Conservation (phyloP, 2,113 vertebrate species). For the Anthoscopus minutus region DNA sequence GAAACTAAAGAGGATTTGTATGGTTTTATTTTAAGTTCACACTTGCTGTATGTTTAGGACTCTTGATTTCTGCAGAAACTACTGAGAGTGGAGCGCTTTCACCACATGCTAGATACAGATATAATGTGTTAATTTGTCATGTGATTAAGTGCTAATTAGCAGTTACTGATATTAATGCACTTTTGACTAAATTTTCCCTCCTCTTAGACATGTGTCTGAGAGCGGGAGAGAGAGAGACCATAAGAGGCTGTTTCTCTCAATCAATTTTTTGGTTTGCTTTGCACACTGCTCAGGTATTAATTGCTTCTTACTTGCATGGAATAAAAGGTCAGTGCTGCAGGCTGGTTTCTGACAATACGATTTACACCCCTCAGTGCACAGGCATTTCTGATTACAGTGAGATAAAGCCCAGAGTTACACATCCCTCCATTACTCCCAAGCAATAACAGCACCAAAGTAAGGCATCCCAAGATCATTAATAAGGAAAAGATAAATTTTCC, state of each 20-base stretch:
- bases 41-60: neutral
- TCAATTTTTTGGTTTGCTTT: neutral
- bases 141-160: neutral
- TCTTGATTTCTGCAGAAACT: neutral
- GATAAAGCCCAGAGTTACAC: neutral
- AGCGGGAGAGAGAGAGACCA: neutral
- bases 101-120: neutral
- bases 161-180: neutral
- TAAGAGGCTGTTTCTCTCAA: neutral
- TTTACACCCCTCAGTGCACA: neutral
- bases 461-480: neutral
- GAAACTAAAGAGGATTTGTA: neutral
- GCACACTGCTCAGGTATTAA: neutral
- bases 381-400: neutral
- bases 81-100: neutral
- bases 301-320: neutral
- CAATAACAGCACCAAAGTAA: neutral
- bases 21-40: neutral
- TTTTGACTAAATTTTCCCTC: neutral
- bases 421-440: neutral
- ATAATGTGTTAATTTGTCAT: neutral
- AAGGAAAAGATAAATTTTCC: neutral
- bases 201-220: neutral
- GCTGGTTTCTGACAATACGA: neutral
- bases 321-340: neutral